Evolutionary conservation across 2,888 invertebrate genomes (phyloP).

Genomic region (Chaetogeoica ovagalla): DNA sequence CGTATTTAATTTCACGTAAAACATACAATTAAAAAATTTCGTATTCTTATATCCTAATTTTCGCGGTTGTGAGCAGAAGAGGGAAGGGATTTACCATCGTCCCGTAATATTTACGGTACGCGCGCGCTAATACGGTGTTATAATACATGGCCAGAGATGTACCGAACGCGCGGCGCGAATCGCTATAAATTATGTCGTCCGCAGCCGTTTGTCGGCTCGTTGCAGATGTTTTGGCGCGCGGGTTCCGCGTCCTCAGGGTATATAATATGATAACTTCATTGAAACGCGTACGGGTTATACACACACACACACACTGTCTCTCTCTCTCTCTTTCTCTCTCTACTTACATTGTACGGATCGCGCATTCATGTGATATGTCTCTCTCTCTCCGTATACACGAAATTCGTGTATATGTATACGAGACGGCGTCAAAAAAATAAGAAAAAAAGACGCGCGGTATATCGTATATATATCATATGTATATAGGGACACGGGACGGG

Average conservation of each 20-base stretch:
- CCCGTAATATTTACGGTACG: no score
- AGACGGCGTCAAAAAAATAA: constrained; percentile 25
- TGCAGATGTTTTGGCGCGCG: constrained; percentile 27
- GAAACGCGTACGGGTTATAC: neutral
- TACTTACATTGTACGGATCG: constrained; percentile 1
- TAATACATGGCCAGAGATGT: no score
- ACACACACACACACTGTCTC: no score
- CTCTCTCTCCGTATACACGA: constrained; percentile 8
- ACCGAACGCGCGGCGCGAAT: neutral
- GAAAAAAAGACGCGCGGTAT: no score
- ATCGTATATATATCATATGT: no score
- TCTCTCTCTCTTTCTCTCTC: no score
- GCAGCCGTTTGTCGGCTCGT: constrained; percentile 2
- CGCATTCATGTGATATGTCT: constrained; percentile 1
- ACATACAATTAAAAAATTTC: no score
- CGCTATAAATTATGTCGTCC: constrained; percentile 42
- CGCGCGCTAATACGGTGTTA: no score
- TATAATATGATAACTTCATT: constrained; percentile 47
- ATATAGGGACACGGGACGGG: neutral
- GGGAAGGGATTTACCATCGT: no score
- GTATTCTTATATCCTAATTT: no score
- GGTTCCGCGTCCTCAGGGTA: neutral
- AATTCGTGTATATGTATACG: constrained; percentile 2
- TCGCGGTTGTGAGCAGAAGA: no score
- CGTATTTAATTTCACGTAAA: no score